Percentiles rank a stretch among this genome's conserved stretches.
phyloP scores from a whole-genome alignment of 2,888 invertebrate species.

The Polia nebulosa region DNA sequence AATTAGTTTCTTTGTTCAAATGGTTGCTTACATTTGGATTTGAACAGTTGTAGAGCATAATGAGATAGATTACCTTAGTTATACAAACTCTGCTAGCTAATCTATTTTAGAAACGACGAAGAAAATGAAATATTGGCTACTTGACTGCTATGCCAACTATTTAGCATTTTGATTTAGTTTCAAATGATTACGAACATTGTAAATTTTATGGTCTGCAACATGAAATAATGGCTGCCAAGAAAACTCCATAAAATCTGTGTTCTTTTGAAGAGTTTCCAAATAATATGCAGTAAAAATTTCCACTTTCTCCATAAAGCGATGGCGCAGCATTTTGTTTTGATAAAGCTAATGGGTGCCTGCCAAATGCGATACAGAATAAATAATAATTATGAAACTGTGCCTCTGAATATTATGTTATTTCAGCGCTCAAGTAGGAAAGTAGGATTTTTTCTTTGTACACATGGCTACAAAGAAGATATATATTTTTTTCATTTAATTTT shows the following conservation, averaged over 20 bases:
- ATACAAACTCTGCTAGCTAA: not conserved
- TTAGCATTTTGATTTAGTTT: too few relatives aligned
- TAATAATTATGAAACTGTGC: conserved; percentile 2
- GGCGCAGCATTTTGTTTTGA: not conserved
- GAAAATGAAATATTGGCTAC: too few relatives aligned
- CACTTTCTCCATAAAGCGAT: conserved; percentile 9
- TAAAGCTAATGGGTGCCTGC: conserved; percentile 20
- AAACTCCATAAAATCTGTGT: conserved; percentile 17
- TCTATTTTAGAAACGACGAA: not conserved
- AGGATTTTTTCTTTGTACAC: not conserved
- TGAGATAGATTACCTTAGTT: not conserved
- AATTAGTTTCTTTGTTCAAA: conserved; percentile 7
- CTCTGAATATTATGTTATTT: not conserved
- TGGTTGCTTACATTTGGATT: not conserved
- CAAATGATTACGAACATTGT: not conserved
- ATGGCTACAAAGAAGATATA: not conserved
- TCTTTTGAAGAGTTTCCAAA: conserved; percentile 46
- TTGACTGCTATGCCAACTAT: too few relatives aligned
- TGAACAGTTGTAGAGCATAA: not conserved
- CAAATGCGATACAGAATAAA: conserved; percentile 28
- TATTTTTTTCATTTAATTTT: not conserved
- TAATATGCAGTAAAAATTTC: conserved; percentile 11
- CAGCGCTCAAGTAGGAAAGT: not conserved
- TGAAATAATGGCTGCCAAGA: conserved; percentile 25
- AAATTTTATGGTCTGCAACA: not conserved